Conservation (phyloP, 2,888 invertebrate genomes). For the Ophioninae sp. region DNA sequence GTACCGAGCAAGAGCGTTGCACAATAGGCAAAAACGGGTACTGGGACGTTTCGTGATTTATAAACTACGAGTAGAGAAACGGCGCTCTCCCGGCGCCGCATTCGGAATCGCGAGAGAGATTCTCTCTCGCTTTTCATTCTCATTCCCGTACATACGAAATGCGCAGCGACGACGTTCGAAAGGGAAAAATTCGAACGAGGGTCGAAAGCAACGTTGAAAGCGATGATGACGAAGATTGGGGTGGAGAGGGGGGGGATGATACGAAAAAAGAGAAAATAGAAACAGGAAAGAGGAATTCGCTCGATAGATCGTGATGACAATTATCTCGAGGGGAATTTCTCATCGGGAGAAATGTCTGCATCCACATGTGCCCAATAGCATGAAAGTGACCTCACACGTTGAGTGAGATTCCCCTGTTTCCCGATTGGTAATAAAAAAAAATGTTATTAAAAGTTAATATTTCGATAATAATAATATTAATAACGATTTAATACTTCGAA, state of each 20-base stretch:
- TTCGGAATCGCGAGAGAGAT: slow-evolving; percentile 24
- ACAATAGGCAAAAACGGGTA: slow-evolving; percentile 1
- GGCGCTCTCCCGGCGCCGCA: slow-evolving; percentile 33
- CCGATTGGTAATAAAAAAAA: neutral
- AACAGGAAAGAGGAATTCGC: slow-evolving; percentile 42
- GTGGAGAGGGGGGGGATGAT: neutral
- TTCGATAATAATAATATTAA: too few relatives aligned
- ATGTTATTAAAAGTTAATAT: too few relatives aligned
- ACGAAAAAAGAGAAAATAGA: slow-evolving; percentile 3
- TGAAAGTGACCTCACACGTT: slow-evolving; percentile 3
- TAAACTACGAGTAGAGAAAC: slow-evolving; percentile 32
- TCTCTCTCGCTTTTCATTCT: slow-evolving; percentile 34
- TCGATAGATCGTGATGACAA: slow-evolving; percentile 48
- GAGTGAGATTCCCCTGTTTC: neutral
- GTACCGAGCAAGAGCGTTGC: neutral
- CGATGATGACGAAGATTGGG: too few relatives aligned
- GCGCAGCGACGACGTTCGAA: neutral
- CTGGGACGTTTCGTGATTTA: slow-evolving; percentile 7
- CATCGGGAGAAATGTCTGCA: neutral
- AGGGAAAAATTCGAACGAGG: neutral
- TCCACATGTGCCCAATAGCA: slow-evolving; percentile 3
- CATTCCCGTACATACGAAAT: slow-evolving; percentile 3
- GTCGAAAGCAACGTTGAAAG: neutral
- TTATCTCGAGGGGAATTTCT: slow-evolving; percentile 24
- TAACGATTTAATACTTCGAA: too few relatives aligned